Conservation (phyloP, 2,888 invertebrate genomes). For the Nomada ruficornis region DNA sequence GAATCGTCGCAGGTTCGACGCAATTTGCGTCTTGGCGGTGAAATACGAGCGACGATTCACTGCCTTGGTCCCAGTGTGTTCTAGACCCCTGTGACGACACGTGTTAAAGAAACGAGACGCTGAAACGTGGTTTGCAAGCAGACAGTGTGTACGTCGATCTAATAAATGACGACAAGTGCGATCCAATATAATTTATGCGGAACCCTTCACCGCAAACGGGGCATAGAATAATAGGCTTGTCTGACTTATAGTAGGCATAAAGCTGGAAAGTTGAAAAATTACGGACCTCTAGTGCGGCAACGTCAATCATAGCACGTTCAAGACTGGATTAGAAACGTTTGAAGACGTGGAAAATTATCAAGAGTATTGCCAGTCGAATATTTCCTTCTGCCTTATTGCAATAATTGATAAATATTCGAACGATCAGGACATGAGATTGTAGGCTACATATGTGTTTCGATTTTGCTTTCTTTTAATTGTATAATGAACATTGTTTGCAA, state of each 20-base stretch:
- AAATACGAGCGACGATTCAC: conserved; percentile 35
- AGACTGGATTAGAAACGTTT: conserved; percentile 25
- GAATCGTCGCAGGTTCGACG: conserved; percentile 30
- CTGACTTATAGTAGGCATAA: conserved; percentile 8
- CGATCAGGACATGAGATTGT: no score
- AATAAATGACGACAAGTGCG: conserved; percentile 39
- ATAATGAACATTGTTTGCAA: no score
- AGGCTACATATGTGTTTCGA: no score
- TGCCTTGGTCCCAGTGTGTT: conserved; percentile 26
- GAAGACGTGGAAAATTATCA: not conserved
- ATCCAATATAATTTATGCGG: conserved; percentile 34
- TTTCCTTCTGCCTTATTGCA: not conserved
- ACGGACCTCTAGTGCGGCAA: conserved; percentile 12
- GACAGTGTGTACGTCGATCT: conserved; percentile 16
- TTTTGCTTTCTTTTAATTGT: no score
- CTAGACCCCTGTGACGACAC: conserved; percentile 4
- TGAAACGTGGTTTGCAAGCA: conserved; percentile 34
- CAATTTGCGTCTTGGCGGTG: conserved; percentile 40
- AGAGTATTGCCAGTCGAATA: not conserved
- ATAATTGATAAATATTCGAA: no score
- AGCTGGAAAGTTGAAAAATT: conserved; percentile 35
- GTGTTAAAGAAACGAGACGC: conserved; percentile 53
- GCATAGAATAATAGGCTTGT: conserved; percentile 57
- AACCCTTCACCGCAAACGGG: conserved; percentile 30
- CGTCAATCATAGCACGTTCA: conserved; percentile 22